Evolutionary conservation across 2,797 vertebrate species (phyloP), one percentile per base, ranked within the genome.

Genomic region (Picus viridis): DNA sequence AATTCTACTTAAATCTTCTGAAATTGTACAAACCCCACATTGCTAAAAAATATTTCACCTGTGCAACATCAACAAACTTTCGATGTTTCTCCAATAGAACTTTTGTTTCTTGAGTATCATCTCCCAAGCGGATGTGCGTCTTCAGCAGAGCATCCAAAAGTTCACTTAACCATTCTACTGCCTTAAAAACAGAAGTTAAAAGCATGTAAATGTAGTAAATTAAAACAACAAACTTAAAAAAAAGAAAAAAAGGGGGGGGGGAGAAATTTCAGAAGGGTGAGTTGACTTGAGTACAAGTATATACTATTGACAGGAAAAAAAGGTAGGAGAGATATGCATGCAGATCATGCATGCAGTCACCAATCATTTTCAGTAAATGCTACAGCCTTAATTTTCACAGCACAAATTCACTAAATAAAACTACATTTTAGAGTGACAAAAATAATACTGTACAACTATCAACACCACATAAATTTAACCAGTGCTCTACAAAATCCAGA

Each of bases 11-110:
- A 63, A 10, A 70, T 56, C 3, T 39, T 86, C 34, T 91, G 61
- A 92, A 92, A 69, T 15, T 54, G 15, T 68, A 70, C 19, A 78
- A 61, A 87, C 4, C 29, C 11, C 19, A 90, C 59, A 72, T 29
- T 72, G 80, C 41, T 87, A 80, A 89, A 92, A 81, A 86, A 53
- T 4, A 83, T 75, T 91, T 89, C 96, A 99, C 99, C 99, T 99
- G 99, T 93, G 99, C 99, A 26, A 99, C 99, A 86, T 99, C 99
- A 95, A 99, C 99, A 97, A 99, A 99, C 97, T 99, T 99, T 95
- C 98, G 98, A 97, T 99, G 99, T 96, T 99, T 99, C 98, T 99
- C 99, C 97, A 99, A 93, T 96, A 99, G 98, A 95, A 98, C 98
- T 97, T 98, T 99, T 26, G 99, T 98, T 98, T 99, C 99, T 97